Evolutionary conservation across 2,113 vertebrate genomes (phyloP), one percentile per base, ranked within the genome.

Genomic region (Grallaria varia): DNA sequence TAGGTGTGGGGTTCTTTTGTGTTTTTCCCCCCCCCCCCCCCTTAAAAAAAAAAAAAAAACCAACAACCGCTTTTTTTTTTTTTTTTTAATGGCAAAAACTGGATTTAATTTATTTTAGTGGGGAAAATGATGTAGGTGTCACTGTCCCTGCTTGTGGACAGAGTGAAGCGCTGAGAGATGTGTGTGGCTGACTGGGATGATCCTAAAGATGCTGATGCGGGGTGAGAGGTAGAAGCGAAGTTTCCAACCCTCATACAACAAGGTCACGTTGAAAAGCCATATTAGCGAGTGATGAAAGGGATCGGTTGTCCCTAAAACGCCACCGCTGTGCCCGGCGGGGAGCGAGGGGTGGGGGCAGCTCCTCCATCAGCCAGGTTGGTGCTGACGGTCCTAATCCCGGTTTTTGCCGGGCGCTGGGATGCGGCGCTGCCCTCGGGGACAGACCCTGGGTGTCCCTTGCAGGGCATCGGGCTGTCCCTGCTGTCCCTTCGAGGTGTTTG

Each of bases 271-370:
- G 60, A 35, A 17, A 49, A 47, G 11, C 31, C 11, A 4, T 11
- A 2, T 2, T 18, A 3, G 50, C 0, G 1, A 5, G 14, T 5
- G 14, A 31, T 2, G 20, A 10, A 7, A 8, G 0, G 5, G 50
- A 40, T 56, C 10, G 58, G n/a, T 1, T 53, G 66, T 17, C n/a
- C 76, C 50, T 16, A 9, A 21, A 49, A 5, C 11, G 4, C 31
- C 4, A 14, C 78, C 0, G 12, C 1, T 0, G 55, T 11, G 27
- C 24, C 78, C 3, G 16, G 28, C 1, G 37, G 39, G 74, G 17
- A 40, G 7, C 23, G 5, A 62, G 15, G 15, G 25, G 17, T 3
- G 27, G 19, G 2, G 58, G 59, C 63, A 5, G 75, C 80, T 40
- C 62, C 68, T 59, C 16, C 3, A 1, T 0, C 4, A 0, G 4